These are phyloP conservation scores for Folsomia candida DNA, from an alignment of 2,888 invertebrate genomes.

Conservation along the genomic window DNA sequence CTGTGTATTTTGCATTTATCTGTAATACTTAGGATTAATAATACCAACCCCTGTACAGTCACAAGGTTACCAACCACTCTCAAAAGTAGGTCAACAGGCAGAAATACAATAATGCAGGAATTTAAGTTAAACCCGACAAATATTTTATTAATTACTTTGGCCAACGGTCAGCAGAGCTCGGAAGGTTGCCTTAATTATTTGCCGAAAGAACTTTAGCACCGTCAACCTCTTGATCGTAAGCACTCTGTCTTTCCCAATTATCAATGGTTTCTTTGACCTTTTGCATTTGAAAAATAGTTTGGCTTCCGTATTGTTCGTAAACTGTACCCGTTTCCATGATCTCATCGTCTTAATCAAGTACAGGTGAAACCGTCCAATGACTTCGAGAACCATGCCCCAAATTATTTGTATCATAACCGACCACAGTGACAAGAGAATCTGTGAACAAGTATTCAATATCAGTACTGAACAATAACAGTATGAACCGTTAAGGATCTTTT, in stretches of 20 bases:
- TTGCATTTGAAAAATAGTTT: neutral
- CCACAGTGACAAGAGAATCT: neutral
- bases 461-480: no score
- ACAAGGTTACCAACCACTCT: no score
- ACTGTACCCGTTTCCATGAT: neutral
- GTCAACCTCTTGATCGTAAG: neutral
- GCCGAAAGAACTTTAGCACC: neutral
- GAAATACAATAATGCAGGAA: no score
- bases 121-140: no score
- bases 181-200: neutral
- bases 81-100: no score
- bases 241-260: neutral
- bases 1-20: no score
- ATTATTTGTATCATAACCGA: neutral
- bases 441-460: no score
- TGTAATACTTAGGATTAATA: no score
- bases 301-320: neutral
- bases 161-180: neutral
- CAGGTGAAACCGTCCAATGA: neutral
- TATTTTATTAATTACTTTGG: no score
- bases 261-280: neutral
- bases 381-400: neutral
- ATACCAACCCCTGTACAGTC: no score
- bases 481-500: no score
- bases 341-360: neutral